Evolutionary conservation across 2,797 vertebrate species (phyloP).

Genomic region (Chelon labrosus): DNA sequence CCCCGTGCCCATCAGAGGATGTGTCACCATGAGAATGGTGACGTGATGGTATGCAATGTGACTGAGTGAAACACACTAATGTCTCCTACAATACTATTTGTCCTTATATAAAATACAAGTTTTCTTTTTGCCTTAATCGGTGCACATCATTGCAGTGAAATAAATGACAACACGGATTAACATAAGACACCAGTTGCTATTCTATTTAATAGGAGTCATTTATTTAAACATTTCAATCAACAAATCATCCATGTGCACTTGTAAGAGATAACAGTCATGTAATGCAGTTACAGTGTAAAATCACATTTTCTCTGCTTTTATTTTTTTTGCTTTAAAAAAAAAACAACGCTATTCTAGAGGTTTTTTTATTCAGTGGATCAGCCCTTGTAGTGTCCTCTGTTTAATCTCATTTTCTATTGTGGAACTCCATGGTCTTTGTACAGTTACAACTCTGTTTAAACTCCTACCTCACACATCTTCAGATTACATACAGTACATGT

Average conservation of each 20-base stretch:
- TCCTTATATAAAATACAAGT: not conserved
- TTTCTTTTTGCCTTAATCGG: not conserved
- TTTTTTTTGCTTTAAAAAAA: constrained; percentile 22
- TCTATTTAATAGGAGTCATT: constrained; percentile 54
- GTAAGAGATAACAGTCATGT: constrained; percentile 42
- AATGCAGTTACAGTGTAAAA: constrained; percentile 36
- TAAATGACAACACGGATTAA: not conserved
- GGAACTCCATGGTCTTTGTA: not conserved
- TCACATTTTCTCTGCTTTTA: constrained; percentile 21
- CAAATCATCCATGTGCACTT: constrained; percentile 36
- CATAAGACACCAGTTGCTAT: not conserved
- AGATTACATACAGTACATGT: not conserved
- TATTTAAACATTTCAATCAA: constrained; percentile 68
- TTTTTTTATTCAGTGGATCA: constrained; percentile 27
- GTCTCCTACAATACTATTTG: not conserved
- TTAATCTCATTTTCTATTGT: not conserved
- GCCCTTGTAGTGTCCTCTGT: constrained; percentile 51
- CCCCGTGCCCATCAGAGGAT: constrained; percentile 88
- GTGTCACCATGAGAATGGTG: constrained; percentile 78
- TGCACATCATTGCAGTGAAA: not conserved
- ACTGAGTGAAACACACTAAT: not conserved
- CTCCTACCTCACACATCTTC: not conserved
- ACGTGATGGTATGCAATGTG: constrained; percentile 30
- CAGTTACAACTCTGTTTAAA: not conserved
- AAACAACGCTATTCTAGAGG: constrained; percentile 10